These are phyloP conservation scores for Proctacanthus coquilletti DNA, from an alignment of 1,140 invertebrate species.

Conservation along the genomic window DNA sequence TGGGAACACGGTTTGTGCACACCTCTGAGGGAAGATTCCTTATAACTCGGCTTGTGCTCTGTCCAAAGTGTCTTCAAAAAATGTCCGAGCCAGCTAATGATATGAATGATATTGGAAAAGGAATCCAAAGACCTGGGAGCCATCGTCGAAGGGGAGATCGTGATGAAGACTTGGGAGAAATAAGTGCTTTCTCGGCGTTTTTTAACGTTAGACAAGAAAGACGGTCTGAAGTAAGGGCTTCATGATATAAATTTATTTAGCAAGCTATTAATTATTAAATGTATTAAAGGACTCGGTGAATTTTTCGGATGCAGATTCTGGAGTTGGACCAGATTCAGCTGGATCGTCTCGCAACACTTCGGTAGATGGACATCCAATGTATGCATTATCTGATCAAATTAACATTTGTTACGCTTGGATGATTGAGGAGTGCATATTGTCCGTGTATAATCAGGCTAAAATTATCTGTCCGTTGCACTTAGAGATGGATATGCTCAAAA, in stretches of 20 bases:
- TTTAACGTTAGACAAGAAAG: slow-evolving; percentile 13
- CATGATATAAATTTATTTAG: neutral
- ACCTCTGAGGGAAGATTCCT: slow-evolving; percentile 91
- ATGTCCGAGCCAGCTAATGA: too few species aligned
- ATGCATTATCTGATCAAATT: slow-evolving; percentile 24
- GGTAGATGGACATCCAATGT: slow-evolving; percentile 54
- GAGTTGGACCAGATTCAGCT: slow-evolving; percentile 38
- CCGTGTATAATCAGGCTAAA: slow-evolving; percentile 46
- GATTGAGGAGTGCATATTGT: slow-evolving; percentile 90
- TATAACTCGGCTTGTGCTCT: slow-evolving; percentile 88
- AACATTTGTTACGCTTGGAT: slow-evolving; percentile 52
- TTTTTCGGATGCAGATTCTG: slow-evolving; percentile 40
- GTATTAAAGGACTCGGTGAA: slow-evolving; percentile 17
- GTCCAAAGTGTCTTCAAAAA: slow-evolving; percentile 59
- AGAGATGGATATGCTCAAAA: slow-evolving; percentile 39
- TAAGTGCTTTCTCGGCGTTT: neutral
- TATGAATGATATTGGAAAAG: too few species aligned
- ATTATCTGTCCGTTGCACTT: slow-evolving; percentile 49
- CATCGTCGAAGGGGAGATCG: neutral
- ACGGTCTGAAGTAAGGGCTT: slow-evolving; percentile 13
- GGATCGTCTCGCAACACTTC: slow-evolving; percentile 64
- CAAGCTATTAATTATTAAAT: neutral
- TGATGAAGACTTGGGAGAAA: too few species aligned
- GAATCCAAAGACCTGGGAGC: neutral
- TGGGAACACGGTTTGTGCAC: slow-evolving; percentile 92